Base-by-base conservation (phyloP, 2,888 invertebrate genomes). In the Megalurothrips usitatus region DNA sequence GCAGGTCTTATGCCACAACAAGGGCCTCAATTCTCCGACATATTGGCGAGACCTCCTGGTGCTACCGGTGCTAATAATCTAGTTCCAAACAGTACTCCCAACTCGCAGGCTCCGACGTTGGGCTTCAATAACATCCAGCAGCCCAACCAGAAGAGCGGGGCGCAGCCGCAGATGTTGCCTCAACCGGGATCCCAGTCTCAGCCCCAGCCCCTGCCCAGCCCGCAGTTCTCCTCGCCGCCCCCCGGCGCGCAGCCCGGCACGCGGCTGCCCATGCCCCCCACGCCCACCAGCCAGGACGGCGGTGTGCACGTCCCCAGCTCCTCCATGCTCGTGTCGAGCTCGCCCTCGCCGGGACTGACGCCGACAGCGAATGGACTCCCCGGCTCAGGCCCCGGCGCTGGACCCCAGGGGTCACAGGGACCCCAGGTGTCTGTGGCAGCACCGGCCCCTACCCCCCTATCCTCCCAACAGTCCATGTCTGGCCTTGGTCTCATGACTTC, bases 221-320 rank as follows among this genome's bases (percentile, higher is more conserved):
- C 82, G 90, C 89, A 80, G 91, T 92, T 83, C 87, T 90, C 84
- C 10, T 82, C 78, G 90, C 90, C 87, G 90, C 93, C 87, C 90
- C 89, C 81, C 88, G 91, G 83, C 86, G 91, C 83, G 88, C 88
- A 83, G 86, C 86, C 26, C 85, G 86, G 75, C 82, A 82, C 28
- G 82, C 82, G 14, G 79, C 81, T 47, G 81, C 82, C 48, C 78
- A 79, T 28, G 81, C 82, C 78, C 17, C 79, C 81, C 81, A 17
- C 78, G 79, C 34, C 68, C 81, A 52, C 78, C 80, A 43, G 17
- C 75, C 81, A 78, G 79, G 81, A 79, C 12, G 68, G 68, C 3
- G 6, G 34, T 43, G 34, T 43, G 9, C 68, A 75, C 68, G 26
- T 75, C 4, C 68, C 68, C 26, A 75, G 26, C 26, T 12, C 68